A percentile compares a stretch with the other conserved stretches of the same genome.
Evolutionary conservation across 2,113 vertebrate species (phyloP).

Genomic region (Edolisoma coerulescens): DNA sequence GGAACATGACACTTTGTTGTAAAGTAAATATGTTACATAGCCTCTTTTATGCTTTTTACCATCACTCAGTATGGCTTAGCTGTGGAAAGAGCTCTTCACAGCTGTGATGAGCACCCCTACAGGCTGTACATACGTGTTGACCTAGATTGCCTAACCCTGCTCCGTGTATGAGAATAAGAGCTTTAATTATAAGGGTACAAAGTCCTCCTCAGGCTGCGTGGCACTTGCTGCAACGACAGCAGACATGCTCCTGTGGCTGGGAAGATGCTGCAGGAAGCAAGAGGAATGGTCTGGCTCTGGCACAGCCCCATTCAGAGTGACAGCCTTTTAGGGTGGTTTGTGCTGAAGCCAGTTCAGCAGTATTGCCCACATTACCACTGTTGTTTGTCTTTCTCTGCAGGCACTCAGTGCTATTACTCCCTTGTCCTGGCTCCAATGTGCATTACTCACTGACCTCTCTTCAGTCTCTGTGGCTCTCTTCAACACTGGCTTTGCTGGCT

Average conservation of each 20-base stretch:
- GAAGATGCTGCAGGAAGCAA: background rate
- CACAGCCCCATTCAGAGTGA: background rate
- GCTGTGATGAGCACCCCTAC: background rate
- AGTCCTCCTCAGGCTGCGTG: accelerated
- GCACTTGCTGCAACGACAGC: background rate
- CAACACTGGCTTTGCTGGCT: background rate
- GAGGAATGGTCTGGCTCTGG: background rate
- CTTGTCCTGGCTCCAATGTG: background rate
- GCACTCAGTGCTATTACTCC: background rate
- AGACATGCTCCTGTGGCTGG: background rate
- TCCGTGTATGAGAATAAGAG: background rate
- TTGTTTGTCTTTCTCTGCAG: slow-evolving; percentile 2
- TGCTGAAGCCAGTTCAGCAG: background rate
- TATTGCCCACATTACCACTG: background rate
- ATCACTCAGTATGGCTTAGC: background rate
- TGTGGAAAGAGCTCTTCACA: background rate
- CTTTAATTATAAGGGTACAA: background rate
- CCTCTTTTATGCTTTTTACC: background rate
- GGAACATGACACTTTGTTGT: background rate
- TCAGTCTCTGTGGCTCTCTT: background rate
- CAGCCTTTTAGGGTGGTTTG: background rate
- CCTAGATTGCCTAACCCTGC: background rate
- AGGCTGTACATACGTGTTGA: background rate
- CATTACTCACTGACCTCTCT: slow-evolving; percentile 41
- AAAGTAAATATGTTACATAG: background rate